These are phyloP conservation scores for Pelecanoides urinatrix DNA, from an alignment of 2,113 vertebrate species.

Conservation along the genomic window DNA sequence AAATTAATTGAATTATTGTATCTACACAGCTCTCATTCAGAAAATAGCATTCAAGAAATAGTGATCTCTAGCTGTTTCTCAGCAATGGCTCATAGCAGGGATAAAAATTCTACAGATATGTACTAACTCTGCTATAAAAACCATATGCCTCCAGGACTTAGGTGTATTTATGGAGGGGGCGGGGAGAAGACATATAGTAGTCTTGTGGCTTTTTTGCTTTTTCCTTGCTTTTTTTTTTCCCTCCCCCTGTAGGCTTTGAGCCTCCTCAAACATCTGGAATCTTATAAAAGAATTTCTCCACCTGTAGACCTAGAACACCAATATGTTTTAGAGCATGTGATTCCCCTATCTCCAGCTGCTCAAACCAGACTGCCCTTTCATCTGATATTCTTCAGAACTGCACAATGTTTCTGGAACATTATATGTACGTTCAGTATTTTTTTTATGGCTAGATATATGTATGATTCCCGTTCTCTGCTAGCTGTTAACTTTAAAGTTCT, in stretches of 20 bases:
- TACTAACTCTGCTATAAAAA: neutral
- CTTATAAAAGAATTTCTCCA: constrained; percentile 84
- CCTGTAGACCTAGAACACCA: constrained; percentile 86
- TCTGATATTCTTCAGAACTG: constrained; percentile 85
- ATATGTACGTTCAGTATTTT: constrained; percentile 78
- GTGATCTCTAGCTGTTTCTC: neutral
- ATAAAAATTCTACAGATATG: neutral
- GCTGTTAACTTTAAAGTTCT: neutral
- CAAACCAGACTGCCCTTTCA: constrained; percentile 90
- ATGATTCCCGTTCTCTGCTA: neutral
- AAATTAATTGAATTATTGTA: neutral
- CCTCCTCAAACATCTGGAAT: constrained; percentile 89
- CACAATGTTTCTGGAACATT: constrained; percentile 89
- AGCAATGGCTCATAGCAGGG: neutral
- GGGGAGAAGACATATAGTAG: too few relatives aligned
- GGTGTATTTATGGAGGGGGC: neutral
- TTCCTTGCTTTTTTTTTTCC: neutral
- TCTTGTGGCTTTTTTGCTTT: neutral
- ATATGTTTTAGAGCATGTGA: constrained; percentile 80
- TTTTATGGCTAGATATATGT: neutral
- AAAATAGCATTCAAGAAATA: neutral
- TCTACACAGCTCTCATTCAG: neutral
- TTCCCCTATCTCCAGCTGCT: constrained; percentile 77
- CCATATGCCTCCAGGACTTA: neutral
- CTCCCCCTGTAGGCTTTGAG: constrained; percentile 78